These are phyloP conservation scores for Zaprionus nigranus DNA, from an alignment of 1,140 invertebrate genomes.

Conservation along the genomic window DNA sequence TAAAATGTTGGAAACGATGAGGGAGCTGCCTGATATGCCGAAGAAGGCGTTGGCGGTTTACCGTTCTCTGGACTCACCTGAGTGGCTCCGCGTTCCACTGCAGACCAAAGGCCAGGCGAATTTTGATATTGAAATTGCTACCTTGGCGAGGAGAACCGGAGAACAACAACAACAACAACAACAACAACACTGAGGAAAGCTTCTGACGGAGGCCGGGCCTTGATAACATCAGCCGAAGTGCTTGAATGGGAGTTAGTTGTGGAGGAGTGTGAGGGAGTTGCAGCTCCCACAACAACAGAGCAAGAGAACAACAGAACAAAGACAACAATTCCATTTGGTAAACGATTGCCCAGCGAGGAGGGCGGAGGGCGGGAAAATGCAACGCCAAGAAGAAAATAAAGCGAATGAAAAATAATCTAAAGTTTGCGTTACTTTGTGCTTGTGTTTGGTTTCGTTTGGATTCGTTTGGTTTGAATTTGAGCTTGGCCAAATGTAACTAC, in stretches of 20 bases:
- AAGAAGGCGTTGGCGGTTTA: constrained; percentile 79
- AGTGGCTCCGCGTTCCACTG: constrained; percentile 41
- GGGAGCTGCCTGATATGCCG: constrained; percentile 63
- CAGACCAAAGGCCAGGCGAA: constrained; percentile 74
- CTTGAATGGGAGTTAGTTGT: constrained; percentile 40
- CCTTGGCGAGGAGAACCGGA: constrained; percentile 63
- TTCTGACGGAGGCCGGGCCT: constrained; percentile 64
- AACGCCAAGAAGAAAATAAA: constrained; percentile 59
- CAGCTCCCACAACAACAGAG: constrained; percentile 59
- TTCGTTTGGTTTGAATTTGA: constrained; percentile 43
- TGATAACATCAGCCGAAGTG: constrained; percentile 68
- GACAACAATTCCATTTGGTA: constrained; percentile 81
- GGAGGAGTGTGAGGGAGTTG: constrained; percentile 16
- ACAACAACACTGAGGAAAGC: constrained; percentile 55
- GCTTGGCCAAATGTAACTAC: constrained; percentile 71
- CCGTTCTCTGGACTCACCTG: constrained; percentile 70
- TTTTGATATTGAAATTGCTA: constrained; percentile 82
- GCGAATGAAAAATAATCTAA: constrained; percentile 72
- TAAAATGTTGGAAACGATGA: constrained; percentile 65
- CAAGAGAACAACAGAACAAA: constrained; percentile 53
- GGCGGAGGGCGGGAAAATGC: constrained; percentile 47
- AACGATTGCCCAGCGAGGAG: constrained; percentile 60
- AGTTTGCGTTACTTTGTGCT: constrained; percentile 44
- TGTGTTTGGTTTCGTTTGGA: constrained; percentile 33
- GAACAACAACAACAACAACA: too few relatives aligned